Base-by-base conservation (phyloP, 2,888 invertebrate genomes). In the Drosophila pegasa region DNA sequence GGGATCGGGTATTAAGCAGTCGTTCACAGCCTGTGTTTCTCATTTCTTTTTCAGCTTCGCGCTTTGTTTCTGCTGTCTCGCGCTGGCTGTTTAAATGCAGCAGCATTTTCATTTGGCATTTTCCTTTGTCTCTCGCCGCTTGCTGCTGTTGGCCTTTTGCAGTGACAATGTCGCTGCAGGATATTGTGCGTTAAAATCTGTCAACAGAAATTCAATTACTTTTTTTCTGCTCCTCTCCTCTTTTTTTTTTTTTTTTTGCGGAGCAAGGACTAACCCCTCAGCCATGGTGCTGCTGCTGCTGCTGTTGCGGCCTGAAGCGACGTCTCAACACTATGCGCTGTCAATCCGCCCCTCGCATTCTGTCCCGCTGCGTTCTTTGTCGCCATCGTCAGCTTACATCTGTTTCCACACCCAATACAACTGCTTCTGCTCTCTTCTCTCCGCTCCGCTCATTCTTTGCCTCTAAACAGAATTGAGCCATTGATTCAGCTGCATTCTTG, bases 181-280 rank as follows among this genome's bases (percentile, higher is more conserved):
- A 87, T 87, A 80, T 88, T 84, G 85, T 84, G 87, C 78, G 81
- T 84, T 88, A 80, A 84, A 84, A 84, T 88, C 83, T 88, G 88
- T 88, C 84, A 87, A 87, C 87, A 88, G 81, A 84, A 84, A 88
- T 88, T 84, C 87, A 84, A 84, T 84, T 88, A 88, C 84, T 80
- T 65, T 81, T 75, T 75, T 45, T 10, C n/a, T n/a, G n/a, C n/a
- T n/a, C n/a, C n/a, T 16, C 37, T n/a, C 9, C 5, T 16, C 5
- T n/a, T 25, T 43, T 25, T 25, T 6, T 6, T 16, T 9, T n/a
- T 25, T 43, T 25, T 25, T 6, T 6, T 16, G 45, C 27, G 27
- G 10, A 16, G n/a, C 43, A 27, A 27, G 25, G 25, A 25, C 25
- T 16, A 45, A 27, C 43, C 43, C 27, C 43, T 45, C 43, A 25